phyloP scores from a whole-genome alignment of 1,140 invertebrate genomes.

The Acyrthosiphon pisum region DNA sequence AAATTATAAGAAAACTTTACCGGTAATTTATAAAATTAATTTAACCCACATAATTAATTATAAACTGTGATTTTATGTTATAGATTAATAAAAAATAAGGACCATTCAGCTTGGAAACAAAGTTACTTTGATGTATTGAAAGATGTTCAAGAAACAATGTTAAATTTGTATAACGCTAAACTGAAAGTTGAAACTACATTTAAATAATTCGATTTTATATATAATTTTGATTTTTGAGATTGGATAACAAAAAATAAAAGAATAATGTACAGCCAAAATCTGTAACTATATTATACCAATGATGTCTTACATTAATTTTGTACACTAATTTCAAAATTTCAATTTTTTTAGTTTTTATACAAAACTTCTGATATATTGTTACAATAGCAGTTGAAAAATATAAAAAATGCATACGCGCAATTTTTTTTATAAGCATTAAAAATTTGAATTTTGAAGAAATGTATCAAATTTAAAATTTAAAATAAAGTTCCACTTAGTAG shows the following conservation, averaged over 20 bases:
- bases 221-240: not conserved
- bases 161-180: constrained; percentile 61
- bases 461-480: too few relatives aligned
- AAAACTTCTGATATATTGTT: too few relatives aligned
- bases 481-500: too few relatives aligned
- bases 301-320: not conserved
- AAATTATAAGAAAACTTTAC: constrained; percentile 63
- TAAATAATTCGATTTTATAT: constrained; percentile 14
- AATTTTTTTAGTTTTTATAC: too few relatives aligned
- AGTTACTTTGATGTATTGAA: constrained; percentile 62
- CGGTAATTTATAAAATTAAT: constrained; percentile 60
- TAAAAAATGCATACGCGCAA: too few relatives aligned
- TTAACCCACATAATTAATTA: not conserved
- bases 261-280: not conserved
- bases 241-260: not conserved
- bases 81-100: constrained; percentile 61
- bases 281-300: not conserved
- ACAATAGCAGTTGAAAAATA: too few relatives aligned
- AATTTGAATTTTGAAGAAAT: too few relatives aligned
- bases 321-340: not conserved
- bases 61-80: constrained; percentile 46
- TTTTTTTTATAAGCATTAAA: too few relatives aligned
- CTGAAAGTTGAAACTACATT: constrained; percentile 55
- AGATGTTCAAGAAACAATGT: constrained; percentile 63
- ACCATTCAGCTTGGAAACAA: constrained; percentile 63